phyloP scores from a whole-genome alignment of 2,797 vertebrate species.

The Acrocephalus scirpaceus region DNA sequence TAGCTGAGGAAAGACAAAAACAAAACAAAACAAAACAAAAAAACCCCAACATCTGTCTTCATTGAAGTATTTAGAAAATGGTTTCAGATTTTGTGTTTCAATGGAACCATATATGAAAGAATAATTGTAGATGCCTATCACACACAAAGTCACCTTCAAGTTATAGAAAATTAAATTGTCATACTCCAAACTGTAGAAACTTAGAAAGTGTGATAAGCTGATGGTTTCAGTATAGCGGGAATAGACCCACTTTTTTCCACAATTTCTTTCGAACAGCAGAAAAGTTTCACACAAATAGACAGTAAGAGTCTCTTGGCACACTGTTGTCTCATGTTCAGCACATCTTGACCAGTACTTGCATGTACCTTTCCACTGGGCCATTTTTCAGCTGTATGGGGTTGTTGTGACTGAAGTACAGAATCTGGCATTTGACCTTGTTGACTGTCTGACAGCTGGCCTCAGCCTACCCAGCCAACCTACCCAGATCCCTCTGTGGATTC shows the following conservation, averaged over 20 bases:
- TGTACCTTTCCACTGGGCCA: background rate
- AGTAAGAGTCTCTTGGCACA: background rate
- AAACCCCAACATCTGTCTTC: background rate
- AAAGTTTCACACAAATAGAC: background rate
- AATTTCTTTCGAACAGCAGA: background rate
- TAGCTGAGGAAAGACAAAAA: background rate
- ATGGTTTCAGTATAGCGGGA: background rate
- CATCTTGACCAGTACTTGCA: accelerated
- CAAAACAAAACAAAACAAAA: background rate
- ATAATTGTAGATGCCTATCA: background rate
- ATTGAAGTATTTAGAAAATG: background rate
- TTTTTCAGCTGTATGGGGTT: background rate
- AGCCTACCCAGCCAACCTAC: background rate
- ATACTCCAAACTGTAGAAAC: background rate
- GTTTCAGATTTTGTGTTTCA: background rate
- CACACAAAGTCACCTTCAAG: background rate
- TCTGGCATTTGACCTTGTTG: accelerated
- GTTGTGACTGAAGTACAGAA: background rate
- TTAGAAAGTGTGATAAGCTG: background rate
- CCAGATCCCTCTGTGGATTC: background rate
- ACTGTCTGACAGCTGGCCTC: background rate
- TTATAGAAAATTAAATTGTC: background rate
- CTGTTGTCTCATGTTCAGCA: background rate
- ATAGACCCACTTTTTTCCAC: background rate
- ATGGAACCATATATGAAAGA: background rate